Percentiles rank a stretch among this genome's conserved stretches.
These are phyloP conservation scores for Ptychobarbus kaznakovi DNA, from an alignment of 2,797 vertebrate genomes.

Conservation along the genomic window DNA sequence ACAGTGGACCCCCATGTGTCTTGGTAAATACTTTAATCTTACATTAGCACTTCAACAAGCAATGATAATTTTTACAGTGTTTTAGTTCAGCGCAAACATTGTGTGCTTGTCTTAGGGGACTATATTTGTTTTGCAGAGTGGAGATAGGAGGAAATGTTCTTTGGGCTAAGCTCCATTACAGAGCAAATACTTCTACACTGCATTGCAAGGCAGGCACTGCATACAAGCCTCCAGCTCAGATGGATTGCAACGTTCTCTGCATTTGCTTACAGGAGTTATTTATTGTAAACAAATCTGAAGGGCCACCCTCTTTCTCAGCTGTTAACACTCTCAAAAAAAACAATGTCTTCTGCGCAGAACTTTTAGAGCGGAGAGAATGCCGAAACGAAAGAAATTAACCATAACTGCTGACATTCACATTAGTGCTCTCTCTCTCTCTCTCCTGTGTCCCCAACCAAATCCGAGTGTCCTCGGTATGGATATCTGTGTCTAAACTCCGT, in stretches of 20 bases:
- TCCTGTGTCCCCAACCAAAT: conserved; percentile 54
- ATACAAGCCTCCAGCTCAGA: conserved; percentile 46
- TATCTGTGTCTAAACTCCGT: conserved; percentile 67
- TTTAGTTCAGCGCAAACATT: conserved; percentile 69
- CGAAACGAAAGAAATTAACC: conserved; percentile 8
- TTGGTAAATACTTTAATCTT: conserved; percentile 80
- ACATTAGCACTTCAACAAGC: conserved; percentile 72
- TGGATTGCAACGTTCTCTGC: conserved; percentile 43
- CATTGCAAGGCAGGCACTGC: neutral
- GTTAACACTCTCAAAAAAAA: conserved; percentile 6
- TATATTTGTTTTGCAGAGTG: conserved; percentile 67
- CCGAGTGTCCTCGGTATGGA: neutral
- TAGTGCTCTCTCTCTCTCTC: neutral
- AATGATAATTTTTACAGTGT: conserved; percentile 61
- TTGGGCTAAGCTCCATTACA: conserved; percentile 65
- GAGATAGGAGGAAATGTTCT: conserved; percentile 66
- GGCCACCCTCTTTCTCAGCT: conserved; percentile 70
- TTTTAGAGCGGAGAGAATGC: neutral
- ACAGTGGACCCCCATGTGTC: conserved; percentile 71
- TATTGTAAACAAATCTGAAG: conserved; percentile 31
- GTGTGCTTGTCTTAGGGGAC: conserved; percentile 72
- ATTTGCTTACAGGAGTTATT: conserved; percentile 49
- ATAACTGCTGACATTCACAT: conserved; percentile 31
- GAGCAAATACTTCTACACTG: conserved; percentile 65
- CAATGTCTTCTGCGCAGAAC: neutral